Conservation (phyloP, 2,113 vertebrate genomes). For the Rallus limicola region DNA sequence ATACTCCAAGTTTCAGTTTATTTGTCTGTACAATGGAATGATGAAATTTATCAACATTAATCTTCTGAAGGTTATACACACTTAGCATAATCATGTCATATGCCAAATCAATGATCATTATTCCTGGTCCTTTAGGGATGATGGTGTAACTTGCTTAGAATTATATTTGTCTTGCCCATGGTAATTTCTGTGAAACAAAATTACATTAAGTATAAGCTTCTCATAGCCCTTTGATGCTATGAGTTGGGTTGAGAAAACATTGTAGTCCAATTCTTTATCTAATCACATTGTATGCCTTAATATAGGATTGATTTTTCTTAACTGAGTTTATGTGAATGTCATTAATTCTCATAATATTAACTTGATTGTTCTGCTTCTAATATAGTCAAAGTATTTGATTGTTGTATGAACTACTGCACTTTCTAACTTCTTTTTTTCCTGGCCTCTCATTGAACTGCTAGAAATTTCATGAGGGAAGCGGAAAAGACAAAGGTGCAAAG, state of each 20-base stretch:
- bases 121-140: neutral
- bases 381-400: neutral
- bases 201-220: neutral
- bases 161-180: neutral
- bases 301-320: neutral
- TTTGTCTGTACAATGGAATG: neutral
- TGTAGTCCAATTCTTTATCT: neutral
- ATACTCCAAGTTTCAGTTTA: neutral
- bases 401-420: neutral
- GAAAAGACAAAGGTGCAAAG: neutral
- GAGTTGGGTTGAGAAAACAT: neutral
- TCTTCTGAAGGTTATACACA: neutral
- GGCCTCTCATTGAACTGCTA: neutral
- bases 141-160: neutral
- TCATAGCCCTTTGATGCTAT: neutral
- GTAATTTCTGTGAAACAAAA: neutral
- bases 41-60: neutral
- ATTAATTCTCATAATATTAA: neutral
- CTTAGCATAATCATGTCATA: neutral
- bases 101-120: neutral
- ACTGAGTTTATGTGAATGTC: neutral
- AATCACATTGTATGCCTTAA: neutral
- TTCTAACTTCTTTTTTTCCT: neutral
- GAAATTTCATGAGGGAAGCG: neutral
- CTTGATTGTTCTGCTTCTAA: neutral